A percentile compares a stretch with the other conserved stretches of the same genome.
These are phyloP conservation scores for Oophaga sylvatica DNA, from an alignment of 2,797 vertebrate species.

Conservation along the genomic window DNA sequence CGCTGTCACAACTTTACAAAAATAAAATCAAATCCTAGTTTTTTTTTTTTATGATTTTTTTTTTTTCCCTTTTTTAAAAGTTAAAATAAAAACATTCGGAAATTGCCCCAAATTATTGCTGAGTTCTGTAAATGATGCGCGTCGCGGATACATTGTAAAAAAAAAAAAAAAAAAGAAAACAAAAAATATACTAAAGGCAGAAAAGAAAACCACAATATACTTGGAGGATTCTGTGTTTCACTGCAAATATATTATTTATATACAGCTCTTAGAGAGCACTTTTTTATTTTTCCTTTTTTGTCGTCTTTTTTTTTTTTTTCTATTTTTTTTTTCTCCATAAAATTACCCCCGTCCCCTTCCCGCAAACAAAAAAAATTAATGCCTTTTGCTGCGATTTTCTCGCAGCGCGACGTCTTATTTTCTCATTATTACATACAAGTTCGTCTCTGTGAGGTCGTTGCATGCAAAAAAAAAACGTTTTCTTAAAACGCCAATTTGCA, in stretches of 20 bases:
- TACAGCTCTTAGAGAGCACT: slow-evolving; percentile 94
- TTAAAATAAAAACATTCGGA: slow-evolving; percentile 87
- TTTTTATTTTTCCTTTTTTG: slow-evolving; percentile 71
- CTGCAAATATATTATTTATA: slow-evolving; percentile 99
- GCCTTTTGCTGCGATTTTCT: slow-evolving; percentile 92
- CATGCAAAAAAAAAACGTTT: slow-evolving; percentile 99
- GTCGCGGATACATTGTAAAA: slow-evolving; percentile 95
- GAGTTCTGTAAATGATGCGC: slow-evolving; percentile 97
- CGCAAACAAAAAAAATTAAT: slow-evolving; percentile 93
- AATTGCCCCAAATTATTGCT: slow-evolving; percentile 99
- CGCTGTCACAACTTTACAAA: slow-evolving; percentile 45
- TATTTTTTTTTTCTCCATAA: slow-evolving; percentile 81
- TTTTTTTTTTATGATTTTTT: slow-evolving; percentile 23
- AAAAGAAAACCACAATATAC: slow-evolving; percentile 91
- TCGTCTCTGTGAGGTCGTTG: slow-evolving; percentile 92
- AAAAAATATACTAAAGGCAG: slow-evolving; percentile 82
- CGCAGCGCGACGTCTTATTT: slow-evolving; percentile 86
- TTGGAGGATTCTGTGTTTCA: slow-evolving; percentile 89
- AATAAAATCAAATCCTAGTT: slow-evolving; percentile 42
- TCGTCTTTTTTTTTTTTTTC: slow-evolving; percentile 59
- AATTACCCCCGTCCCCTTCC: slow-evolving; percentile 84
- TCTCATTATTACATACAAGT: slow-evolving; percentile 87
- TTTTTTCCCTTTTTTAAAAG: no score
- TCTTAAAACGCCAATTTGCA: slow-evolving; percentile 91
- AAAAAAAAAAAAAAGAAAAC: no score